Percentiles rank a stretch among this genome's conserved stretches.
These are phyloP conservation scores for Cataglyphis hispanica DNA, from an alignment of 1,140 invertebrate species.

Conservation along the genomic window DNA sequence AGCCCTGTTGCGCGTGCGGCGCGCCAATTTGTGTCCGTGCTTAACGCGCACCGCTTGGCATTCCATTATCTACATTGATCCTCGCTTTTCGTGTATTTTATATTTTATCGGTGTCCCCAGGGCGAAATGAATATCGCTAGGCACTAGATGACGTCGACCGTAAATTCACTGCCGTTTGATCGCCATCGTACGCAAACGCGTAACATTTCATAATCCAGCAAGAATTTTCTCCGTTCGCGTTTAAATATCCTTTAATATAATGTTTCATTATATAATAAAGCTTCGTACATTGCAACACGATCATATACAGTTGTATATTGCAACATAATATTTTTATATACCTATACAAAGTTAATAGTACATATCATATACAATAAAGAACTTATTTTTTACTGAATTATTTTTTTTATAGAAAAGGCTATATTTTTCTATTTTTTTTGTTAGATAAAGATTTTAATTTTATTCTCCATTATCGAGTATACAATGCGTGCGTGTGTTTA, in stretches of 20 bases:
- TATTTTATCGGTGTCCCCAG: conserved; percentile 54
- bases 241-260: neutral
- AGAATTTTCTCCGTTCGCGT: neutral
- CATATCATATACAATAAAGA: neutral
- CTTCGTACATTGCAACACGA: neutral
- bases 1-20: conserved; percentile 55
- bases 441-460: neutral
- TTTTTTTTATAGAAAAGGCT: neutral
- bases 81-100: conserved; percentile 64
- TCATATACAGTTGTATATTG: neutral
- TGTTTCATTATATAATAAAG: neutral
- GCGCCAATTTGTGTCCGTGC: conserved; percentile 53
- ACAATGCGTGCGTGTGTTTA: neutral
- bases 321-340: neutral
- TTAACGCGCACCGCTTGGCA: conserved; percentile 52
- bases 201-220: neutral
- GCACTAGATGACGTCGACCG: conserved; percentile 28
- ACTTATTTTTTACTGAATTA: neutral
- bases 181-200: conserved; percentile 16
- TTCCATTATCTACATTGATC: conserved; percentile 62
- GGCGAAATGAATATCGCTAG: conserved; percentile 55
- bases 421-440: neutral
- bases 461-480: neutral
- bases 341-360: neutral
- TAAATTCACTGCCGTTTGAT: conserved; percentile 51